phyloP scores from a whole-genome alignment of 2,113 vertebrate species.

The Tychaedon coryphoeus region DNA sequence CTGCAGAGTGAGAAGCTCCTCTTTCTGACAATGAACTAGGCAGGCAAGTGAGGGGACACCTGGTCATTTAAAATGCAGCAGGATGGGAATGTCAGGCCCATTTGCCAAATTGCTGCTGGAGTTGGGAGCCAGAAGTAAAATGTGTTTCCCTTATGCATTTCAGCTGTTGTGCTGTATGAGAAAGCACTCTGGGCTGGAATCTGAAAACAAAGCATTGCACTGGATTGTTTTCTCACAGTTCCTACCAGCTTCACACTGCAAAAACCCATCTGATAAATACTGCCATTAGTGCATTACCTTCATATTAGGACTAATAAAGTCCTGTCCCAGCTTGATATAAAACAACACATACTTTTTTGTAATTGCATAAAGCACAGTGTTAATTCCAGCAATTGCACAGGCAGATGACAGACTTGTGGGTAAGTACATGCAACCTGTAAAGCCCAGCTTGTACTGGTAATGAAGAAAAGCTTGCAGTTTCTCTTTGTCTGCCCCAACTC shows the following conservation, averaged over 20 bases:
- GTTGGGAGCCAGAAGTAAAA: conserved; percentile 64
- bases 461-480: neutral
- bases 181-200: conserved; percentile 4
- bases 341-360: neutral
- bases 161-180: conserved; percentile 22
- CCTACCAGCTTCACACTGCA: neutral
- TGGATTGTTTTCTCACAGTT: neutral
- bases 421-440: neutral
- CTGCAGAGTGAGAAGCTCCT: neutral
- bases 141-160: conserved; percentile 50
- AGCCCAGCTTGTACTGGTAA: neutral
- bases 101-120: conserved; percentile 56
- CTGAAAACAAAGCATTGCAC: neutral
- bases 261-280: conserved; percentile 16
- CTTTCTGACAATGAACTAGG: conserved; percentile 35
- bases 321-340: neutral
- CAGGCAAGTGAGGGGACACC: conserved; percentile 61
- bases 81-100: conserved; percentile 29
- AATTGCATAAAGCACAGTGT: neutral
- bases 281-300: neutral
- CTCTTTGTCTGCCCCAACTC: neutral
- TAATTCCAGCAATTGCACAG: neutral
- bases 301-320: conserved; percentile 15
- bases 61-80: conserved; percentile 72
- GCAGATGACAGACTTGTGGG: neutral